phyloP scores from a whole-genome alignment of 2,888 invertebrate species.

The Listrodromus nycthemerus region DNA sequence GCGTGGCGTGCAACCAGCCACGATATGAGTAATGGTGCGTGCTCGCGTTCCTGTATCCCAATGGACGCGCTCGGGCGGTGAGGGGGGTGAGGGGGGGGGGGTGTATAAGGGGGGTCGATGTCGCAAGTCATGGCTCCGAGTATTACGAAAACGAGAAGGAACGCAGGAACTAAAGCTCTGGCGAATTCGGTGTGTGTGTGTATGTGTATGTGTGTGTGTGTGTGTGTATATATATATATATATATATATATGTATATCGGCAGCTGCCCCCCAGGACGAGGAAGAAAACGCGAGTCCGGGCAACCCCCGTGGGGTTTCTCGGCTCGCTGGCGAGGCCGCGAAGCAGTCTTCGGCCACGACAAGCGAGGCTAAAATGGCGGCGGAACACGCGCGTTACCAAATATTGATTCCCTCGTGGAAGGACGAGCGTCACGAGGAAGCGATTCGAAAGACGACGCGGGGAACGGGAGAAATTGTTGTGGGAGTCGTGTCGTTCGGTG shows the following conservation, averaged over 20 bases:
- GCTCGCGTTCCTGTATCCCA: slow-evolving; percentile 76
- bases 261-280: slow-evolving; percentile 69
- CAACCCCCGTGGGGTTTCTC: slow-evolving; percentile 76
- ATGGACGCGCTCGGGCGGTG: slow-evolving; percentile 68
- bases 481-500: background rate
- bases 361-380: slow-evolving; percentile 80
- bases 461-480: slow-evolving; percentile 46
- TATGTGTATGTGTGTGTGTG: slow-evolving; percentile 25
- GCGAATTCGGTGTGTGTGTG: background rate
- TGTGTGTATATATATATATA: background rate
- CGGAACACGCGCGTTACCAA: slow-evolving; percentile 81
- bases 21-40: slow-evolving; percentile 85
- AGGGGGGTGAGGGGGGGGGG: slow-evolving; percentile 73
- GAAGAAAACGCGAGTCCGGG: slow-evolving; percentile 61
- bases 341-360: slow-evolving; percentile 38
- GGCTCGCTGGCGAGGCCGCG: slow-evolving; percentile 67
- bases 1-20: slow-evolving; percentile 81
- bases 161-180: slow-evolving; percentile 25
- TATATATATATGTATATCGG: slow-evolving; percentile 37
- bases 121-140: slow-evolving; percentile 83
- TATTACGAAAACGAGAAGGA: slow-evolving; percentile 74
- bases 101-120: slow-evolving; percentile 77
- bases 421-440: slow-evolving; percentile 32
- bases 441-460: slow-evolving; percentile 58
- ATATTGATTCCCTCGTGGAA: slow-evolving; percentile 83